Conservation (phyloP, 1,140 invertebrate species). For the Tenebrio molitor region DNA sequence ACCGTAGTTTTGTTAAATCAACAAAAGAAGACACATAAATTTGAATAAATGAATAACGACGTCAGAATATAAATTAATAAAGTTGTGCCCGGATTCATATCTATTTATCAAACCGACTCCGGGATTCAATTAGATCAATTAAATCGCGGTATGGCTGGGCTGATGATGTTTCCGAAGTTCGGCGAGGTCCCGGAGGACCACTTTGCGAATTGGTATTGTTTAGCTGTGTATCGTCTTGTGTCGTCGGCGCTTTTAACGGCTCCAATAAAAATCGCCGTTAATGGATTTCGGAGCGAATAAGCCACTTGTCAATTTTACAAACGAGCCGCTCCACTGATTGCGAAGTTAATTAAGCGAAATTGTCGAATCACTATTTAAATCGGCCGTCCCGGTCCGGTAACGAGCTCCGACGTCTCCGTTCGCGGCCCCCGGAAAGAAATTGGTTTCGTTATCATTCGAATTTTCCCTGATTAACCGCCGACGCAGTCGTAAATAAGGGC, state of each 20-base stretch:
- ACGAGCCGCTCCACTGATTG: conserved; percentile 15
- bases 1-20: neutral
- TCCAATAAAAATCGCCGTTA: conserved; percentile 1
- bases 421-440: conserved; percentile 16
- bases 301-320: conserved; percentile 30
- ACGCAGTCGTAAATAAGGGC: neutral
- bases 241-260: neutral
- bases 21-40: conserved; percentile 8
- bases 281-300: conserved; percentile 16
- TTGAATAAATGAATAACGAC: conserved; percentile 2
- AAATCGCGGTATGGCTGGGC: conserved; percentile 29
- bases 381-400: neutral
- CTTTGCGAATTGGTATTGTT: conserved; percentile 19
- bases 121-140: conserved; percentile 38
- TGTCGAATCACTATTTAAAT: conserved; percentile 32
- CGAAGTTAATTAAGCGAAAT: conserved; percentile 33
- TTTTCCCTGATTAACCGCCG: neutral
- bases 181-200: conserved; percentile 1
- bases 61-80: conserved; percentile 24
- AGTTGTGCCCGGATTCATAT: conserved; percentile 24
- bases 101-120: conserved; percentile 27
- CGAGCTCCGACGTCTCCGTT: conserved; percentile 10
- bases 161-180: conserved; percentile 26
- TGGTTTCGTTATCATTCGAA: conserved; percentile 21
- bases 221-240: neutral